Conservation (phyloP, 1,140 invertebrate species). For the Pantala flavescens region DNA sequence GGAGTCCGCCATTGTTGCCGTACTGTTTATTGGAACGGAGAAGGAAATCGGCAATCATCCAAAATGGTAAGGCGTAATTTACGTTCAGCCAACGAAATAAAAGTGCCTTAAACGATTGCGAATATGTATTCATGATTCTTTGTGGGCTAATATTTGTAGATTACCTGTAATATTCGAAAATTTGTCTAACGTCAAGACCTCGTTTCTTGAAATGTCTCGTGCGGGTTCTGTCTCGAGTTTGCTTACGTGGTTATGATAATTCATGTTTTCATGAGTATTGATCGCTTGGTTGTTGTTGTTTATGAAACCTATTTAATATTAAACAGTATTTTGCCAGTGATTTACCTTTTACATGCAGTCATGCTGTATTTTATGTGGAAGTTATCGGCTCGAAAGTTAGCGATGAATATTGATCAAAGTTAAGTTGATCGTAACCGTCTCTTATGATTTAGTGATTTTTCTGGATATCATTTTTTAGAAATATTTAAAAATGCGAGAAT, state of each 20-base stretch:
- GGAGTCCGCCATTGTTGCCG: slow-evolving; percentile 74
- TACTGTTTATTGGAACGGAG: slow-evolving; percentile 56
- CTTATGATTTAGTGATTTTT: no score
- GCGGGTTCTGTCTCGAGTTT: background rate
- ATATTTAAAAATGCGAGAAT: no score
- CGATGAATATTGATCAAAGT: no score
- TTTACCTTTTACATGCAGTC: no score
- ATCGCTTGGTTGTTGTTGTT: no score
- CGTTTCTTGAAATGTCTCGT: background rate
- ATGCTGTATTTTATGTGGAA: no score
- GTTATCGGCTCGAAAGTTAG: no score
- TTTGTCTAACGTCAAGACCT: background rate
- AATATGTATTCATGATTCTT: background rate
- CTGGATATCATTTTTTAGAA: no score
- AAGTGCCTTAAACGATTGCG: background rate
- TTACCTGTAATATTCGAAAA: background rate
- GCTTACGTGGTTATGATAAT: background rate
- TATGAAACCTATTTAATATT: no score
- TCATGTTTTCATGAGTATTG: no score
- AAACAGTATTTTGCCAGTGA: no score
- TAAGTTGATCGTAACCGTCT: no score
- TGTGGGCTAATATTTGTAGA: background rate
- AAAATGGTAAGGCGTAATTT: slow-evolving; percentile 61
- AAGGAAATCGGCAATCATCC: slow-evolving; percentile 69
- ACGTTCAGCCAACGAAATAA: slow-evolving; percentile 26